Conservation (phyloP, 2,113 vertebrate species). For the Zootoca vivipara region DNA sequence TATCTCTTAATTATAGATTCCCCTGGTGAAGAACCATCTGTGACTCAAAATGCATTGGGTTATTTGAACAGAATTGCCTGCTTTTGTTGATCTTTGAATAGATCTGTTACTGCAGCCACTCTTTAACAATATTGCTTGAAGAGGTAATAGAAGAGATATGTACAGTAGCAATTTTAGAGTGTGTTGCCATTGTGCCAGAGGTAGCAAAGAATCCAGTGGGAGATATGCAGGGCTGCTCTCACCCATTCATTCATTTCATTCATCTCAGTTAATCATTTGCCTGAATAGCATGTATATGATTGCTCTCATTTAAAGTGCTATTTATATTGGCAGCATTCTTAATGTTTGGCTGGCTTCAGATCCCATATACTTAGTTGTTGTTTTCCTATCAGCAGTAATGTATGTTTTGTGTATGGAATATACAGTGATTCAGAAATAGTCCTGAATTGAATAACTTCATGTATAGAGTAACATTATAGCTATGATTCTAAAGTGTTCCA, state of each 20-base stretch:
- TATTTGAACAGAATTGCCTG: neutral
- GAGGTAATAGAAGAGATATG: neutral
- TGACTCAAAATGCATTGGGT: neutral
- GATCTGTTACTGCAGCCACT: neutral
- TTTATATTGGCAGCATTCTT: conserved; percentile 4
- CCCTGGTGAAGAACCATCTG: neutral
- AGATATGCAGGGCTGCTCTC: neutral
- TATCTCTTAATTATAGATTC: neutral
- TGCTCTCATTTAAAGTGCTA: neutral
- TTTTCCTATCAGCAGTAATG: conserved; percentile 5
- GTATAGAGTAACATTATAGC: too few relatives aligned
- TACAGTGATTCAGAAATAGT: neutral
- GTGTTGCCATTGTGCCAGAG: neutral
- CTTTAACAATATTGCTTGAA: neutral
- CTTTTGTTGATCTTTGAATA: neutral
- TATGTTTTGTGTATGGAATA: neutral
- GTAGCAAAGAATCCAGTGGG: neutral
- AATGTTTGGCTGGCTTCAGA: neutral
- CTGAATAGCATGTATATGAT: neutral
- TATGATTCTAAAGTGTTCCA: neutral
- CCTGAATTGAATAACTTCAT: neutral
- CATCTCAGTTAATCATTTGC: neutral
- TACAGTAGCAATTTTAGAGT: neutral
- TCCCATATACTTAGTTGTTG: conserved; percentile 20
- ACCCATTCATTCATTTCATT: neutral